These are phyloP conservation scores for Dryoscopus gambensis DNA, from an alignment of 2,113 vertebrate genomes.

Conservation along the genomic window DNA sequence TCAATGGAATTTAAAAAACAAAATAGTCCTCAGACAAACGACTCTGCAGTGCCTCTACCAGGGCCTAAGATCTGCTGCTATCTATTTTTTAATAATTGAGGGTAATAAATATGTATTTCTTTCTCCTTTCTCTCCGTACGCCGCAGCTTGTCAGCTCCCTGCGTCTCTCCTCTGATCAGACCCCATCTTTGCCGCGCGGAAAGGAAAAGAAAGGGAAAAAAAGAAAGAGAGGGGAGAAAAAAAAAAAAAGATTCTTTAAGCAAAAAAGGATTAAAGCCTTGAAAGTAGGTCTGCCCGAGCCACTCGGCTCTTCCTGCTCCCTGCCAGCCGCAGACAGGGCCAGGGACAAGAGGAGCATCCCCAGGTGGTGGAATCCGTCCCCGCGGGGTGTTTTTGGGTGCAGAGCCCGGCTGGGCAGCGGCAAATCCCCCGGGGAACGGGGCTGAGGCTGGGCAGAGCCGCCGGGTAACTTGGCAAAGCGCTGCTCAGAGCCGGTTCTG, in stretches of 20 bases:
- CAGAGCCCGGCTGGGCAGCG: neutral
- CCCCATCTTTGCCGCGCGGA: slow-evolving; percentile 67
- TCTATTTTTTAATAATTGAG: slow-evolving; percentile 82
- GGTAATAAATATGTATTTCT: slow-evolving; percentile 84
- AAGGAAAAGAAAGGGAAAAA: neutral
- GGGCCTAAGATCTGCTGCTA: slow-evolving; percentile 74
- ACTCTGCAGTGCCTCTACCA: slow-evolving; percentile 66
- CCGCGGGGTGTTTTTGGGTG: neutral
- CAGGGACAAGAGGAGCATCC: neutral
- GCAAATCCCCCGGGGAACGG: neutral
- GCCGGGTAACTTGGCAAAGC: neutral
- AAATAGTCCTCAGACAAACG: slow-evolving; percentile 65
- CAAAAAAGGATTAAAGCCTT: slow-evolving; percentile 79
- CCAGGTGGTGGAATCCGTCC: neutral
- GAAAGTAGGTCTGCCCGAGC: slow-evolving; percentile 78
- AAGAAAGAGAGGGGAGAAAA: neutral
- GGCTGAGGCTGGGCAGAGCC: neutral
- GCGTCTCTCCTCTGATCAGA: slow-evolving; percentile 79
- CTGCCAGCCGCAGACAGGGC: neutral
- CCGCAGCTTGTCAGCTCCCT: slow-evolving; percentile 78
- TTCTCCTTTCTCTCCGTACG: slow-evolving; percentile 68
- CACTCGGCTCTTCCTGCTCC: neutral
- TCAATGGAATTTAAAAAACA: slow-evolving; percentile 68
- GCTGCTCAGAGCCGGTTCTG: neutral
- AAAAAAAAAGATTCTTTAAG: slow-evolving; percentile 71